Conservation (phyloP, 2,888 invertebrate species). For the Agrochola circellaris region DNA sequence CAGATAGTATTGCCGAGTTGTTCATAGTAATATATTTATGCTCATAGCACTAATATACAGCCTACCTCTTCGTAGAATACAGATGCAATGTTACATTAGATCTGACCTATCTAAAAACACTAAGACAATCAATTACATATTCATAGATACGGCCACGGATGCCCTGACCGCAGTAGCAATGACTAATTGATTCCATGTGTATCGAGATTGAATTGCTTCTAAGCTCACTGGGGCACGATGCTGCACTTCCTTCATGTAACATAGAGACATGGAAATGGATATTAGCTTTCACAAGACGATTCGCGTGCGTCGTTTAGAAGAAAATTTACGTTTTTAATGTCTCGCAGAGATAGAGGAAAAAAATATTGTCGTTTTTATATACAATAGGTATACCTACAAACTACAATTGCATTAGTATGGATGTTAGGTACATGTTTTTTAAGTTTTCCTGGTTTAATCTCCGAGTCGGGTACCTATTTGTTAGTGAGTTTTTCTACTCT, state of each 20-base stretch:
- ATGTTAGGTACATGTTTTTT: neutral
- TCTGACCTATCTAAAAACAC: neutral
- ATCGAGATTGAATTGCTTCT: slow-evolving; percentile 1
- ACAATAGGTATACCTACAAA: neutral
- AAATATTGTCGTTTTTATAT: neutral
- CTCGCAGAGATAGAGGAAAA: neutral
- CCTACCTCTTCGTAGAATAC: neutral
- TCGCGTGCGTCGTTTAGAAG: neutral
- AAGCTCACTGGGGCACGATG: neutral
- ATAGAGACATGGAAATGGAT: neutral
- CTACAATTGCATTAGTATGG: neutral
- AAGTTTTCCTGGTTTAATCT: neutral
- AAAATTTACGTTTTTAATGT: neutral
- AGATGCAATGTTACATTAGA: neutral
- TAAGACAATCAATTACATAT: neutral
- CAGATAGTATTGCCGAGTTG: too few relatives aligned
- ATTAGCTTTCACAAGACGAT: neutral
- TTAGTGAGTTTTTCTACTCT: neutral
- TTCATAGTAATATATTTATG: too few relatives aligned
- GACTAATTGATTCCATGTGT: slow-evolving; percentile 18
- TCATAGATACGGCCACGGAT: neutral
- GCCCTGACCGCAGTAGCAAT: slow-evolving; percentile 2
- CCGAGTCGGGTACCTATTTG: too few relatives aligned
- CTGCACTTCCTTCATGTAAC: neutral
- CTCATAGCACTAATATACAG: too few relatives aligned